Evolutionary conservation across 2,888 invertebrate species (phyloP), one percentile per base, ranked within the genome.

Genomic region (Nemotelus nigrinus): DNA sequence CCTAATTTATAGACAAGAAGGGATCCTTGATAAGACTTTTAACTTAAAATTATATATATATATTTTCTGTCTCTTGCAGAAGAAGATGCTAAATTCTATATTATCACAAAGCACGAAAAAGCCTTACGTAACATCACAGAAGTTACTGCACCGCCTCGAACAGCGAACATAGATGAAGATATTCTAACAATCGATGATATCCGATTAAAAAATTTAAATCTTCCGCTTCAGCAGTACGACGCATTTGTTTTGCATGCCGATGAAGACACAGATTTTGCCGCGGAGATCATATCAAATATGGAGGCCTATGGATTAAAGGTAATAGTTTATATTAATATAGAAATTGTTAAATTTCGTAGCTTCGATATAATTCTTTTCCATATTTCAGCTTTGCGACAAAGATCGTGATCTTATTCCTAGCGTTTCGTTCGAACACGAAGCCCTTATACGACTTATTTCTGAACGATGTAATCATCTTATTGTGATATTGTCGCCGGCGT

Each of bases 391-490:
- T 10, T 96, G 94, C 83, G 89, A 92, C 2, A 93, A 92, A 85
- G 93, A 95, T 81, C 88, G 93, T 79, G 93, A 94, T 85, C 85
- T 96, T 71, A 88, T 93, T 60, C 91, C 90, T 1, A 95, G 95
- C 0, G 87, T 91, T 79, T 88, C 90, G 70, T 93, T 93, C 78
- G 92, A 92, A 83, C 92, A 93, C 83, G 91, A 92, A 80, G 92
- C 93, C 0, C 90, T 95, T 6, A 90, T 93, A 77, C 89, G 90
- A 81, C 88, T 96, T 70, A 94, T 96, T 83, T 89, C 92, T 3
- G 91, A 93, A 82, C 89, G 96, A 47, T 96, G 97, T 84, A 91
- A 91, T 80, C 90, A 93, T 82, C 89, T 96, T 81, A 91, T 97
- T 78, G 91, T 94, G 0, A 90, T 97, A 77, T 88, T 95, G 81